phyloP scores from a whole-genome alignment of 2,113 vertebrate genomes.

The Manacus vitellinus region DNA sequence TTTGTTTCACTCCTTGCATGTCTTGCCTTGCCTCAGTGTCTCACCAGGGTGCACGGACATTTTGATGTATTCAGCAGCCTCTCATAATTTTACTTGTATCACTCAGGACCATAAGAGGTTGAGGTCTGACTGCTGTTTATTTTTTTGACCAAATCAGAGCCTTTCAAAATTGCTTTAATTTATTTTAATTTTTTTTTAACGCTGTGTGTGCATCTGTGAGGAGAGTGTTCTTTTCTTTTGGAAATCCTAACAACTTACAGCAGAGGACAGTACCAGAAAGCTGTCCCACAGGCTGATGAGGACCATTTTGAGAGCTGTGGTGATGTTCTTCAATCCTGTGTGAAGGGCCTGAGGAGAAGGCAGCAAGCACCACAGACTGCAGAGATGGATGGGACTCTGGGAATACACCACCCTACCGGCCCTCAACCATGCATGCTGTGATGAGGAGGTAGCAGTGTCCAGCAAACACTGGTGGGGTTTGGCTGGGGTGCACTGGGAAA shows the following conservation, averaged over 20 bases:
- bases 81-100: neutral
- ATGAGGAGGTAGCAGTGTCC: neutral
- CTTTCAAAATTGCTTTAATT: neutral
- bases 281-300: neutral
- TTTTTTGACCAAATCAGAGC: neutral
- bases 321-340: fast-evolving
- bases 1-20: neutral
- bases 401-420: neutral
- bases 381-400: neutral
- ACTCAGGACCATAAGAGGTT: neutral
- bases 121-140: neutral
- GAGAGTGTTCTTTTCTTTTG: neutral
- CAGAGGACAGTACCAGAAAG: neutral
- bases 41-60: neutral
- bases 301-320: neutral
- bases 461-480: neutral
- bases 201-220: neutral
- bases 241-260: neutral
- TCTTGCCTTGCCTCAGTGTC: neutral
- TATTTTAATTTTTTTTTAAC: neutral
- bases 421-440: fast-evolving
- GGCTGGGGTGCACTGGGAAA: neutral
- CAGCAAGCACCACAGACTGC: neutral
- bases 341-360: neutral
- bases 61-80: neutral